Percentiles rank a stretch among this genome's conserved stretches.
Conservation (phyloP, 1,140 invertebrate species). For the Plutomurus gul region DNA sequence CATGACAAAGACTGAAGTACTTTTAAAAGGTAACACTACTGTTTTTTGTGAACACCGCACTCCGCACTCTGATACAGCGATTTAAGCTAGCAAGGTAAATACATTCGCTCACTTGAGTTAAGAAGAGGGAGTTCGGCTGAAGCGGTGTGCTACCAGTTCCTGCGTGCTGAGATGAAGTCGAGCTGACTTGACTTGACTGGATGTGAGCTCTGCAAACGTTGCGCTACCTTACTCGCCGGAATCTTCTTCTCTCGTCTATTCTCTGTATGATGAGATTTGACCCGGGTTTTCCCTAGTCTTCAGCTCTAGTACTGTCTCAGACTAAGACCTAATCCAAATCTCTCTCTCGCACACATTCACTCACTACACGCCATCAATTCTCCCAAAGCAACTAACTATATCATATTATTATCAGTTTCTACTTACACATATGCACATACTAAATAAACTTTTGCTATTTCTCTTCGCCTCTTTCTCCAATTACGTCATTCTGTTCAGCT, state of each 20-base stretch:
- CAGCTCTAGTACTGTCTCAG: not conserved
- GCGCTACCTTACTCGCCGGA: not conserved
- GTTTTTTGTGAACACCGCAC: no score
- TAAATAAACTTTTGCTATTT: no score
- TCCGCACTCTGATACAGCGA: no score
- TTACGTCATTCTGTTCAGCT: no score
- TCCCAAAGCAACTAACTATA: no score
- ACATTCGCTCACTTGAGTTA: not conserved
- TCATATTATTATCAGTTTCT: no score
- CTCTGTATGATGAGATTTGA: not conserved
- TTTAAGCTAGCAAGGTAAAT: no score
- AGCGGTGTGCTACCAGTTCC: not conserved
- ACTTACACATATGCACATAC: no score
- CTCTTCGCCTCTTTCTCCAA: no score
- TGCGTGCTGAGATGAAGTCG: conserved; percentile 1
- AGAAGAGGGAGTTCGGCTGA: not conserved
- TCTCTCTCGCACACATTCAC: not conserved
- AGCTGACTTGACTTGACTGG: not conserved
- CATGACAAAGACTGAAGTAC: no score
- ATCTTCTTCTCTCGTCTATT: not conserved
- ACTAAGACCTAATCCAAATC: not conserved
- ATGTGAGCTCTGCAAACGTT: not conserved
- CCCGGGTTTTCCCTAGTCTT: not conserved
- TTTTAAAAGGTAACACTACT: no score
- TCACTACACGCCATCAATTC: not conserved